phyloP scores from a whole-genome alignment of 2,113 vertebrate genomes.

The Toxostoma redivivum region DNA sequence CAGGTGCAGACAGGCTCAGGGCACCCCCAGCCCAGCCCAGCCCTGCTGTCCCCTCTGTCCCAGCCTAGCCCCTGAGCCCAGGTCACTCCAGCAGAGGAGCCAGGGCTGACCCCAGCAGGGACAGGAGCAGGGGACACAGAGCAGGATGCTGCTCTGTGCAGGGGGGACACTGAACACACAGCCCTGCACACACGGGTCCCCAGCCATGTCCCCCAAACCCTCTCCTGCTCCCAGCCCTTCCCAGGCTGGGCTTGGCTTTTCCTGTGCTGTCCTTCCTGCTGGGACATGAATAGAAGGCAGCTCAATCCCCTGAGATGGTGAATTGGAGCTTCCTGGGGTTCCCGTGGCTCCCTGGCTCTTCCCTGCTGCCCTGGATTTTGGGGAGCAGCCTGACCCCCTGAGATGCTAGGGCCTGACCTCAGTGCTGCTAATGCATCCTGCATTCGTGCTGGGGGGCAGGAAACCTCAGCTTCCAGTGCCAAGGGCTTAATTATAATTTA shows the following conservation, averaged over 20 bases:
- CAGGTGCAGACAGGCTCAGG: neutral
- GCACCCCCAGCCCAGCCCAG: neutral
- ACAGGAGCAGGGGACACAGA: slow-evolving; percentile 7
- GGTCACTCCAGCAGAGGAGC: neutral
- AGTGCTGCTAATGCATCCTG: slow-evolving; percentile 50
- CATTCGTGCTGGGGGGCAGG: slow-evolving; percentile 56
- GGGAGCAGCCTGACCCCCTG: neutral
- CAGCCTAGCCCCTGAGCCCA: neutral
- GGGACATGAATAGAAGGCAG: neutral
- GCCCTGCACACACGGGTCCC: neutral
- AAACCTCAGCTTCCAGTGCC: slow-evolving; percentile 63
- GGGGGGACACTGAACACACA: no score
- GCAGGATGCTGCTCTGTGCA: no score
- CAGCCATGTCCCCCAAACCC: neutral
- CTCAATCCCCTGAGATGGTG: neutral
- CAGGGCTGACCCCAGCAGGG: neutral
- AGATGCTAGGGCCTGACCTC: neutral
- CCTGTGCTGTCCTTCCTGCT: neutral
- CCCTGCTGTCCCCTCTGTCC: neutral
- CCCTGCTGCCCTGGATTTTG: neutral
- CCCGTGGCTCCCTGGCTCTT: neutral
- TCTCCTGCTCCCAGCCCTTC: neutral
- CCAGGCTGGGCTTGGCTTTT: fast-evolving
- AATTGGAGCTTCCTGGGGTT: neutral
- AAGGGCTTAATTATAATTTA: slow-evolving; percentile 66